phyloP scores from a whole-genome alignment of 2,888 invertebrate species.

The Strigamia crassipes region DNA sequence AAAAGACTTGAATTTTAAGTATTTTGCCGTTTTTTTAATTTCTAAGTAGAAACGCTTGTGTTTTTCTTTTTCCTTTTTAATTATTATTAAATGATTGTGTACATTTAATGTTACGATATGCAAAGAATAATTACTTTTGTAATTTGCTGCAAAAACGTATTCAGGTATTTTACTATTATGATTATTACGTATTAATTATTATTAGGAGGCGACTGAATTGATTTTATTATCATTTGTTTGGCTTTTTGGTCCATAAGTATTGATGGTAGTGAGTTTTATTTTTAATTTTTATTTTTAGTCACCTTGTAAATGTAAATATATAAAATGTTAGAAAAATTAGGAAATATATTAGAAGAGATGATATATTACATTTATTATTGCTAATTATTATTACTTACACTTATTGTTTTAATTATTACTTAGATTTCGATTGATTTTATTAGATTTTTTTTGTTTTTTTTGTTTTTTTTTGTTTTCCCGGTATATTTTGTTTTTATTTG shows the following conservation, averaged over 20 bases:
- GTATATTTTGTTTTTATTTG: background rate
- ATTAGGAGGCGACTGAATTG: no score
- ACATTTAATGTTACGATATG: background rate
- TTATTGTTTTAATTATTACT: background rate
- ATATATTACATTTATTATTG: conserved; percentile 10
- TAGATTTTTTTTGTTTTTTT: background rate
- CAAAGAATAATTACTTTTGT: background rate
- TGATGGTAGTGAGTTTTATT: no score
- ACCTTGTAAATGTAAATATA: conserved; percentile 18
- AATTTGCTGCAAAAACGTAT: background rate
- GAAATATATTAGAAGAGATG: conserved; percentile 6
- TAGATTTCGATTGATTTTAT: background rate
- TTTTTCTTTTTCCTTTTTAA: background rate
- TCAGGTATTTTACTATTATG: background rate
- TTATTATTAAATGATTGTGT: background rate
- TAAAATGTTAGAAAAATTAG: conserved; percentile 4
- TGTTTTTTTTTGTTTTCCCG: no score
- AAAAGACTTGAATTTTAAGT: conserved; percentile 19
- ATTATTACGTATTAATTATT: background rate
- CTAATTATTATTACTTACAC: background rate
- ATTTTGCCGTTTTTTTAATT: background rate
- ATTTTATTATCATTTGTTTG: background rate
- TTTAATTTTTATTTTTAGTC: background rate
- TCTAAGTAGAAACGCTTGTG: background rate
- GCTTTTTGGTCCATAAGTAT: no score